Evolutionary conservation across 2,113 vertebrate genomes (phyloP), one percentile per base, ranked within the genome.

Genomic region (Sardina pilchardus): DNA sequence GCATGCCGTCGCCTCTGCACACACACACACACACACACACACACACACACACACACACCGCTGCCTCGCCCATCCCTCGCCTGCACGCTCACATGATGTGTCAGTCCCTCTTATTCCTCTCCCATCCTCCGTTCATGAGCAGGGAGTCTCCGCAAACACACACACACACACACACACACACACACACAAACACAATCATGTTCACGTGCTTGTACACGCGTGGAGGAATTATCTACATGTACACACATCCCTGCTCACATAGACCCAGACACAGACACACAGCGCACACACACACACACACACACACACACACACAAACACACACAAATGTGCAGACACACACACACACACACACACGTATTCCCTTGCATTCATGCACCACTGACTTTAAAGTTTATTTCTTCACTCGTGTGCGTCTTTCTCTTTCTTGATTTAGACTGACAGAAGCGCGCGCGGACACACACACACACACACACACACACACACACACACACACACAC

Each of bases 381-480:
- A 34, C 63, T 71, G 63, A 26, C n/a, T 30, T 30, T 71, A 71
- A 71, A 71, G n/a, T 71, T 34, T 71, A 71, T 71, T 71, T 34
- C 63, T 71, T 26, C 63, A 71, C 63, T 30, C 63, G 63, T 34
- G 63, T 34, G n/a, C 9, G 2, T 71, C 63, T 34, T 30, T 34
- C 63, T 26, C 10, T 71, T 71, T 71, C 63, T 30, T 71, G 63
- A 71, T 71, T 71, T 34, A 34, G 9, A 71, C 63, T 71, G 63
- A 71, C 63, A 71, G 63, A 34, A 71, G 26, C 26, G 30, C 63
- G 30, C 63, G 34, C 26, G 3, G 10, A 71, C 26, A 67, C 59
- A 67, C 59, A 67, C 63, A 71, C 63, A 71, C n/a, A 71, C 63
- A 71, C 63, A 71, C 63, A 71, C 24, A 71, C 63, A 71, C 63